Percentiles rank a stretch among this genome's conserved stretches.
These are phyloP conservation scores for Chrysocyon brachyurus DNA, from an alignment of 2,797 vertebrate genomes.

Conservation along the genomic window DNA sequence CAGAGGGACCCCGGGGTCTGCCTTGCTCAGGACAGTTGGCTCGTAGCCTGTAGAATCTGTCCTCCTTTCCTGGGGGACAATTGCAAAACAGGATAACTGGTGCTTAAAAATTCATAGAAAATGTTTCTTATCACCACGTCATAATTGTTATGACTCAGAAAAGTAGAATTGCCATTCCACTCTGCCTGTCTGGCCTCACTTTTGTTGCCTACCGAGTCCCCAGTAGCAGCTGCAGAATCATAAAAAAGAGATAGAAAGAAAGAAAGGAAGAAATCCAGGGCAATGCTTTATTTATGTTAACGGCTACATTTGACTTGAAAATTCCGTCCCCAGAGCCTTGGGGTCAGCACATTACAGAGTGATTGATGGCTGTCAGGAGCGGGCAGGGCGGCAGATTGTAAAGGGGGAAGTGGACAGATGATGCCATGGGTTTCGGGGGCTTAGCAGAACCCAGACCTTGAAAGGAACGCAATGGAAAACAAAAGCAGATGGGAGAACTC, in stretches of 20 bases:
- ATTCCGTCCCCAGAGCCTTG: conserved; percentile 89
- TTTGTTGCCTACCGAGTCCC: conserved; percentile 83
- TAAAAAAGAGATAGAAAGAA: conserved; percentile 1
- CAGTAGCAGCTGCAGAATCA: conserved; percentile 86
- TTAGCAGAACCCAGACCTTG: conserved; percentile 86
- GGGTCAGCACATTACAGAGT: conserved; percentile 88
- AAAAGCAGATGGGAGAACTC: conserved; percentile 89
- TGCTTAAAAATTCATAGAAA: conserved; percentile 90
- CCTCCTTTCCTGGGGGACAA: conserved; percentile 80
- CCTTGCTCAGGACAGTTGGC: conserved; percentile 56
- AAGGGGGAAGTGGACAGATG: conserved; percentile 90
- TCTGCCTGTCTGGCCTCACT: conserved; percentile 82
- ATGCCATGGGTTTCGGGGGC: conserved; percentile 87
- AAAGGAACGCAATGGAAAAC: conserved; percentile 85
- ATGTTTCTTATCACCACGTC: conserved; percentile 89
- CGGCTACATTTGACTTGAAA: conserved; percentile 91
- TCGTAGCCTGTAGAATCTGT: conserved; percentile 83
- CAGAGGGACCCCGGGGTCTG: not conserved
- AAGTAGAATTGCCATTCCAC: conserved; percentile 88
- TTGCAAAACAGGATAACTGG: conserved; percentile 86
- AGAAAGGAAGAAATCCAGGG: conserved; percentile 65
- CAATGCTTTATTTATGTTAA: conserved; percentile 90
- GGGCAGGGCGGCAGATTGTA: conserved; percentile 87
- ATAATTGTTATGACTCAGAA: conserved; percentile 90
- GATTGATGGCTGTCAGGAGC: conserved; percentile 91